These are phyloP conservation scores for Gryllus longicercus DNA, from an alignment of 2,888 invertebrate species.

Conservation along the genomic window DNA sequence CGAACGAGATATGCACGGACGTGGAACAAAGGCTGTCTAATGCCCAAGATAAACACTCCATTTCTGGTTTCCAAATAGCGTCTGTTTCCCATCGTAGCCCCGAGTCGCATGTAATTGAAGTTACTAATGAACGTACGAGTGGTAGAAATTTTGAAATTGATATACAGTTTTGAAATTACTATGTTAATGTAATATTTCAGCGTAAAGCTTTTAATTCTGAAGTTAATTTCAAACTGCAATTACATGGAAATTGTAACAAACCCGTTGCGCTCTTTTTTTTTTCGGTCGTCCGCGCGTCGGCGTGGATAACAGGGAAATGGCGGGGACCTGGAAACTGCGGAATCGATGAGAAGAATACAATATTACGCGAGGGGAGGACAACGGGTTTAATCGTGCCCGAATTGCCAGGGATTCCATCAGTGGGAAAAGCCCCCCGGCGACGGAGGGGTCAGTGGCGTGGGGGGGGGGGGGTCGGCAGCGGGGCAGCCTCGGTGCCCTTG, in stretches of 20 bases:
- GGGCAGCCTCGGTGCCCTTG: too few species aligned
- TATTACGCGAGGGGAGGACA: not conserved
- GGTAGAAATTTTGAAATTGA: conserved; percentile 10
- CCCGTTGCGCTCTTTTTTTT: not conserved
- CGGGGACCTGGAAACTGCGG: not conserved
- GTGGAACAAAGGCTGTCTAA: not conserved
- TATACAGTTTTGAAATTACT: not conserved
- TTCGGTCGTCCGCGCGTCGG: not conserved
- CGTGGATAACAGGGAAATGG: not conserved
- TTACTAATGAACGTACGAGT: conserved; percentile 9
- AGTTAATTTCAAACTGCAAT: conserved; percentile 11
- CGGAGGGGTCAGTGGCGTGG: too few species aligned
- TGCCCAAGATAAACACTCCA: not conserved
- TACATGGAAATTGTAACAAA: conserved; percentile 11
- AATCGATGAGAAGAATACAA: not conserved
- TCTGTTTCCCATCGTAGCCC: conserved; percentile 3
- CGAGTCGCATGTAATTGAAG: not conserved
- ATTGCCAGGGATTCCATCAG: not conserved
- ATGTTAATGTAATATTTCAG: conserved; percentile 17
- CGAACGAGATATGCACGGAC: too few species aligned
- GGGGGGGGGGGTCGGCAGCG: too few species aligned
- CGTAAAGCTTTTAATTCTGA: conserved; percentile 17
- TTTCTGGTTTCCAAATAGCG: not conserved
- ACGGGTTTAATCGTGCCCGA: conserved; percentile 11
- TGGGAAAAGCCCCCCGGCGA: too few species aligned